Evolutionary conservation across 2,113 vertebrate species (phyloP).

Genomic region (Entomyzon cyanotis): DNA sequence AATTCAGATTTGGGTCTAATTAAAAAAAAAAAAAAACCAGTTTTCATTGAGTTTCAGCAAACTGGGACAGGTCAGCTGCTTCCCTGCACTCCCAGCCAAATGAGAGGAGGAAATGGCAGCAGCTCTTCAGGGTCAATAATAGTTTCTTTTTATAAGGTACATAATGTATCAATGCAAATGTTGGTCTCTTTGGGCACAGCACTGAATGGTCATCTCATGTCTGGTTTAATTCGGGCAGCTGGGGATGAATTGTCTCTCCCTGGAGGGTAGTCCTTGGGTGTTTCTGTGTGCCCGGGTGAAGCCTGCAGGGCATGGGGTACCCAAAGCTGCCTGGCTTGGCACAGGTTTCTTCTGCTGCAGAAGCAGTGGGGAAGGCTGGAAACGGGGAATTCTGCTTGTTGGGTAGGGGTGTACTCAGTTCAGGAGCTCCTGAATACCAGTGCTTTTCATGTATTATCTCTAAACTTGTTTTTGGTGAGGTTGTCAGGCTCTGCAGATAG

Average conservation of each 20-base stretch:
- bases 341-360: neutral
- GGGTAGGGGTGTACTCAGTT: neutral
- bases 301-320: neutral
- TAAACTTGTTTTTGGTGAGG: neutral
- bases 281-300: accelerated
- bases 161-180: neutral
- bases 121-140: neutral
- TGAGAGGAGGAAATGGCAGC: neutral
- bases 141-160: neutral
- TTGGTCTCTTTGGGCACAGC: neutral
- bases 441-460: neutral
- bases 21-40: neutral
- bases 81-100: neutral
- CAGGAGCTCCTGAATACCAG: neutral
- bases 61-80: neutral
- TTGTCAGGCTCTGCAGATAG: neutral
- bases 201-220: neutral
- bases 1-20: neutral
- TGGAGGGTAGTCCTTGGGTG: too few species aligned
- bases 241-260: neutral
- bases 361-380: accelerated
- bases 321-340: neutral
- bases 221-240: neutral
- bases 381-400: accelerated
- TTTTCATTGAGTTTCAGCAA: neutral